Conservation (phyloP, 2,888 invertebrate genomes). For the Drosophila tanythrix region DNA sequence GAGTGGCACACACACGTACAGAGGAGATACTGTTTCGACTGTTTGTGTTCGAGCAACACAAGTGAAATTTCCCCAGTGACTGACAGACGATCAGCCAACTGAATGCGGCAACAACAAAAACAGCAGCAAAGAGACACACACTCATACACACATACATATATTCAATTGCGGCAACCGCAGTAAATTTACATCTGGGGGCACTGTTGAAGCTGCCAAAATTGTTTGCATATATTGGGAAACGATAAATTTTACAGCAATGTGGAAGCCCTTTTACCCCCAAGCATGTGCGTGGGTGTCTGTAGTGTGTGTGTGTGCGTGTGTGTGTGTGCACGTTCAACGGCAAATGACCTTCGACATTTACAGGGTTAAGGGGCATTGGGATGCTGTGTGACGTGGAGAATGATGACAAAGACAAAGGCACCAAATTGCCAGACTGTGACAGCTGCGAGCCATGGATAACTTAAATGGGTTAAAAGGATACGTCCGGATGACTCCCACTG, state of each 20-base stretch:
- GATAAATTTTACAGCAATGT: conserved; percentile 72
- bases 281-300: conserved; percentile 12
- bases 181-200: conserved; percentile 47
- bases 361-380: background rate
- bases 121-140: conserved; percentile 6
- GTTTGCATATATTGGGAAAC: conserved; percentile 80
- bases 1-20: conserved; percentile 31
- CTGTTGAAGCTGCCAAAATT: conserved; percentile 55
- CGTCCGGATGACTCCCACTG: conserved; percentile 36
- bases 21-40: conserved; percentile 31
- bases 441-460: conserved; percentile 79
- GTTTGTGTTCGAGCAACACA: conserved; percentile 49
- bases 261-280: conserved; percentile 28
- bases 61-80: conserved; percentile 77
- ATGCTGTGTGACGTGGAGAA: conserved; percentile 11
- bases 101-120: conserved; percentile 51
- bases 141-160: conserved; percentile 27
- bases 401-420: conserved; percentile 65
- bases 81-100: conserved; percentile 69
- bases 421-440: conserved; percentile 80
- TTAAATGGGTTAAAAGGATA: conserved; percentile 79
- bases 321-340: conserved; percentile 50
- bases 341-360: conserved; percentile 69
- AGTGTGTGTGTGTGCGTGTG: conserved; percentile 13
- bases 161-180: conserved; percentile 74